Evolutionary conservation across 2,888 invertebrate genomes (phyloP), one percentile per base, ranked within the genome.

Genomic region (Acronicta alni): DNA sequence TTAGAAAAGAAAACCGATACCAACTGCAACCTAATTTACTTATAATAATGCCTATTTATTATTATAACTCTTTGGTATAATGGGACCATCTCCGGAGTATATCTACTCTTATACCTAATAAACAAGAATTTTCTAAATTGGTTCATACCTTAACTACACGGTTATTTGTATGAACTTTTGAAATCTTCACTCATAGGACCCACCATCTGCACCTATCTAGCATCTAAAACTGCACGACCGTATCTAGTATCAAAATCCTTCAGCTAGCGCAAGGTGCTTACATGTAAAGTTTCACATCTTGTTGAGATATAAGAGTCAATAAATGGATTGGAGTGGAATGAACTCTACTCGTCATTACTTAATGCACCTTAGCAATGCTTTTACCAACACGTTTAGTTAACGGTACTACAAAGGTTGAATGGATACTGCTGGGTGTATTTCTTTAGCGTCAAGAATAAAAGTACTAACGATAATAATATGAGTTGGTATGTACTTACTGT

Each of bases 321-420:
- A 32, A 41, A 14, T 45, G 45, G 45, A 56, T 71, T 37, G 38
- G 43, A 63, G 63, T 57, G 30, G 44, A 66, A 61, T 37, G 58
- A 67, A 72, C 67, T 49, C 45, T 15, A 18, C 32, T 17, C 35
- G 45, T 67, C 67, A 58, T 70, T 67, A 70, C 39, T 12, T 72
- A 72, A 63, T 70, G 63, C 63, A 70, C 43, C 52, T 59, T 30
- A 18, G 63, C 67, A 72, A 70, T 72, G 67, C 70, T 70, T 67
- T 70, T 63, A 70, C 43, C 39, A 54, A 72, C 57, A 51, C 56
- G 44, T 67, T 63, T 53, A 70, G 47, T 39, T 18, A n/a, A 18
- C 37, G 26, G 17, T 16, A 45, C 30, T 45, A 46, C 60, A 70
- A 65, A 60, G 42, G 47, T 65, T 55, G 52, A 56, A 62, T 57